A percentile compares a stretch with the other conserved stretches of the same genome.
These are phyloP conservation scores for Bombus terrestris DNA, from an alignment of 1,140 invertebrate species.

Conservation along the genomic window DNA sequence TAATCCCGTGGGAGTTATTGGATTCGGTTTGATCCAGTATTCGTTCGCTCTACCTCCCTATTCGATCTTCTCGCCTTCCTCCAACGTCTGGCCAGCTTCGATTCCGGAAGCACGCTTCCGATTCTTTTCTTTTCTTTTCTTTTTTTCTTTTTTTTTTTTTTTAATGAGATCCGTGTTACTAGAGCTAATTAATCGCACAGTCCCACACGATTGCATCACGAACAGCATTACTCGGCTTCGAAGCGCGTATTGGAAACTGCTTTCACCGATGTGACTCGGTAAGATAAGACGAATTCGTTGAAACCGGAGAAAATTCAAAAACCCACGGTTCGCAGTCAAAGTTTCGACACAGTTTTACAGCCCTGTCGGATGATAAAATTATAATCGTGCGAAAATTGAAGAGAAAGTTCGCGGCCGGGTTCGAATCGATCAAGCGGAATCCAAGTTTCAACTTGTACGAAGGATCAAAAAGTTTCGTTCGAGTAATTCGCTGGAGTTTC, in stretches of 20 bases:
- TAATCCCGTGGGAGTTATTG: constrained; percentile 79
- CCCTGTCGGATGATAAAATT: constrained; percentile 13
- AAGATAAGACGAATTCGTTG: background rate
- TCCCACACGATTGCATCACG: too few species aligned
- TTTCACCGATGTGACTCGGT: background rate
- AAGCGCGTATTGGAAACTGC: too few species aligned
- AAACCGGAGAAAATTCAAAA: background rate
- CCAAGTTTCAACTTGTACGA: background rate
- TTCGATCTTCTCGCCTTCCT: background rate
- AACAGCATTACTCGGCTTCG: background rate
- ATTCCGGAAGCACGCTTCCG: background rate
- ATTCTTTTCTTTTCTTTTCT: background rate
- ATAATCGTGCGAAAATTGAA: constrained; percentile 1
- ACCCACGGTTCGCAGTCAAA: background rate
- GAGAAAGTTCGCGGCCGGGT: background rate
- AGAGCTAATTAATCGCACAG: constrained; percentile 4
- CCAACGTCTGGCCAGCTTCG: constrained; percentile 5
- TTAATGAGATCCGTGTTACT: background rate
- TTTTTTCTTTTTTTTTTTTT: rapidly evolving
- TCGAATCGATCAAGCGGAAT: constrained; percentile 6
- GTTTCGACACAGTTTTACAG: background rate
- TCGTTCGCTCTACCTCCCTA: constrained; percentile 37
- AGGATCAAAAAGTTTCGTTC: background rate
- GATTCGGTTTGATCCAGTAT: constrained; percentile 79
- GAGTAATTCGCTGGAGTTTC: constrained; percentile 19